Base-by-base conservation (phyloP, 1,140 invertebrate species). In the Belonocnema kinseyi region DNA sequence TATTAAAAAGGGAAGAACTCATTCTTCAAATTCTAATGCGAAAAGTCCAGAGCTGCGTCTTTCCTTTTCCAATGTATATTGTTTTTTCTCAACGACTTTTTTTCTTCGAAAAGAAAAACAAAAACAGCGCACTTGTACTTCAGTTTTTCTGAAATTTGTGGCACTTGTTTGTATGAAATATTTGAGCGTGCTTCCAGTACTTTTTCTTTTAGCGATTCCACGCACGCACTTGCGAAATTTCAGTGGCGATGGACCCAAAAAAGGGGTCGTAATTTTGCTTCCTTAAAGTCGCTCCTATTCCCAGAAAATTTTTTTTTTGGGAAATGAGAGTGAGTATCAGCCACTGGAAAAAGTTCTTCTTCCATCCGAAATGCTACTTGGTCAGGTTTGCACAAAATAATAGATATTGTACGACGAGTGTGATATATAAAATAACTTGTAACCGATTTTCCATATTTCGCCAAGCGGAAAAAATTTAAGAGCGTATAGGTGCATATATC, bases 371-470 rank as follows among this genome's bases (percentile, higher is more conserved):
- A 33, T 66, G 61, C 26, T 66, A 66, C 58, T 66, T 66, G 61
- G 61, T 66, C 61, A 66, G 21, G 61, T 66, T 66, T 66, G 61
- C 61, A 66, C 61, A 66, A 66, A 66, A 33, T 66, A 66, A 40
- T 66, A 66, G 40, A 66, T 66, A 66, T 66, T 66, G 33, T 66
- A 66, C 13, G 61, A 66, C 33, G 40, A 66, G 61, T 66, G 61
- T 66, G 61, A 66, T 66, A 66, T 66, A 66, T 66, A 66, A 66
- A 66, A 66, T 66, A 66, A 66, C 61, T 66, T 66, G 61, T 66
- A 66, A 66, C 61, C 26, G 33, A 66, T 66, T 66, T 66, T 66
- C 26, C 61, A 40, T 66, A 66, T 66, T 66, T 66, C 61, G 61
- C 61, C 61, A 66, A 66, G 61, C 61, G 61, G 26, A 66, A 66